phyloP scores from a whole-genome alignment of 2,888 invertebrate genomes.

The Drosophila maculinotata region DNA sequence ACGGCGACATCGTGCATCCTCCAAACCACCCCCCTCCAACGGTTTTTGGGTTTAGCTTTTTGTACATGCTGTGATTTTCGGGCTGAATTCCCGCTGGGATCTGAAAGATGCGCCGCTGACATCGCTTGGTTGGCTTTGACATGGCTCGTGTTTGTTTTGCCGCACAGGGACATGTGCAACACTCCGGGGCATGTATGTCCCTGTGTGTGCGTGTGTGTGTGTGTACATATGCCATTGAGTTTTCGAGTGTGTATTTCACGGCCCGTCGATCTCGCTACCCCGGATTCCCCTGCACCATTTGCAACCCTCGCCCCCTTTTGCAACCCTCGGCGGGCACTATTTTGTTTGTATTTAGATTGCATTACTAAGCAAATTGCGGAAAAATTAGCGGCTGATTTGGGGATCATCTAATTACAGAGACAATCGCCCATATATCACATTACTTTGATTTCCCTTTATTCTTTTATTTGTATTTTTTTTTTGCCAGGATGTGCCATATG shows the following conservation, averaged over 20 bases:
- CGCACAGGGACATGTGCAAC: conserved; percentile 82
- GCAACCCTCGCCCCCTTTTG: conserved; percentile 4
- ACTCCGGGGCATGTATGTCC: conserved; percentile 77
- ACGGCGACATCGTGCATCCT: conserved; percentile 6
- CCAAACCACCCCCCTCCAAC: background rate
- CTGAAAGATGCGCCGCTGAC: conserved; percentile 73
- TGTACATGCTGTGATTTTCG: conserved; percentile 78
- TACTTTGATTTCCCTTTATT: conserved; percentile 54
- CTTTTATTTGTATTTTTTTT: conserved; percentile 9
- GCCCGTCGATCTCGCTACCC: conserved; percentile 63
- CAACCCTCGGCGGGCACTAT: conserved; percentile 54
- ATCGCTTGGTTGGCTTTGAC: conserved; percentile 70
- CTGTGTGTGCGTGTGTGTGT: conserved; percentile 33
- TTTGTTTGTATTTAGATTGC: conserved; percentile 84
- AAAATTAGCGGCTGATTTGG: conserved; percentile 86
- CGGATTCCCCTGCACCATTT: conserved; percentile 1
- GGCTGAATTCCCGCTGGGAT: conserved; percentile 83
- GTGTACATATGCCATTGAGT: conserved; percentile 75
- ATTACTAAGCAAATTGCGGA: conserved; percentile 86
- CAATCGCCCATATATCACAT: conserved; percentile 68
- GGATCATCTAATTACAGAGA: conserved; percentile 84
- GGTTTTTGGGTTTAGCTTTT: conserved; percentile 2
- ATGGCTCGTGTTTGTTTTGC: conserved; percentile 74
- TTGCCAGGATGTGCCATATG: conserved; percentile 58
- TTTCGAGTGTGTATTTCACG: conserved; percentile 78